Conservation (phyloP, 2,113 vertebrate species). For the Pelecanoides urinatrix region DNA sequence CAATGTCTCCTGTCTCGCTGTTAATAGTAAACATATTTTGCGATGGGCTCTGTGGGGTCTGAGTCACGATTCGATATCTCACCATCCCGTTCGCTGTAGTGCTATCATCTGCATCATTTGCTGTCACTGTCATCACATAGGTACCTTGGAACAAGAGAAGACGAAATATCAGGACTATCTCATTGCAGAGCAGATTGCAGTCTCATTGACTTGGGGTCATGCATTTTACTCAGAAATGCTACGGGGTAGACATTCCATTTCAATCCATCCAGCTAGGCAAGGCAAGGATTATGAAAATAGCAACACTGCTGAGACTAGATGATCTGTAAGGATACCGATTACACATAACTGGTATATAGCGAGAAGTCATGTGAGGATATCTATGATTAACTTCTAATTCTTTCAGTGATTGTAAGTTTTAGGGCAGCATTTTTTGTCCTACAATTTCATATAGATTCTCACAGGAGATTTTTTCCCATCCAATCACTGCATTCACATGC, state of each 20-base stretch:
- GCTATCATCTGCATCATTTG: constrained; percentile 90
- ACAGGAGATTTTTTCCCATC: not conserved
- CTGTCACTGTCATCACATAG: constrained; percentile 93
- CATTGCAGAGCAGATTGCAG: not conserved
- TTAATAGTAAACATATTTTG: constrained; percentile 98
- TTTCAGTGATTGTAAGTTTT: constrained; percentile 21
- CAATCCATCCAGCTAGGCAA: not conserved
- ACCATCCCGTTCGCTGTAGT: constrained; percentile 95
- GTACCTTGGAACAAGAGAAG: constrained; percentile 76
- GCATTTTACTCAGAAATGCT: not conserved
- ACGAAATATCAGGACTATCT: not conserved
- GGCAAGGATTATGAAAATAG: not conserved
- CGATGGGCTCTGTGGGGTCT: constrained; percentile 91
- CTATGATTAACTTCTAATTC: constrained; percentile 41
- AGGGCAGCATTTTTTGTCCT: not conserved
- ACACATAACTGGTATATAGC: not conserved
- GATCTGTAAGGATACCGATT: constrained; percentile 13
- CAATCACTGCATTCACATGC: not conserved
- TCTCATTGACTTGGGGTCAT: accelerated
- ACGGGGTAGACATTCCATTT: not conserved
- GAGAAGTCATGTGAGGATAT: not conserved
- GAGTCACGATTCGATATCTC: constrained; percentile 90
- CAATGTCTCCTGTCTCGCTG: constrained; percentile 92
- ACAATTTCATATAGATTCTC: not conserved
- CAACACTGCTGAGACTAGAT: not conserved